Evolutionary conservation across 2,888 invertebrate species (phyloP).

Genomic region (Metallyticus violacea): DNA sequence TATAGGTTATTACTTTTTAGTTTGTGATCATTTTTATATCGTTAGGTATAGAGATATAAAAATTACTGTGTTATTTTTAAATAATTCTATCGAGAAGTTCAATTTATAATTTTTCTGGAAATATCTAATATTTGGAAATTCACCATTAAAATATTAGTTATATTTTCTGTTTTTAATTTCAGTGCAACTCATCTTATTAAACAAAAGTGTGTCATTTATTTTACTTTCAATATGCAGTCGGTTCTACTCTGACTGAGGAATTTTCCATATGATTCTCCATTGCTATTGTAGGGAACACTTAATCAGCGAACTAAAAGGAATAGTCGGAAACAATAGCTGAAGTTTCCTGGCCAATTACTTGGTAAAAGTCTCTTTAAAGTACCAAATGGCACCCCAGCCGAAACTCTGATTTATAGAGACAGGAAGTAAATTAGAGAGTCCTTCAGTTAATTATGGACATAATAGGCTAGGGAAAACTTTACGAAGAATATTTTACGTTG

Average conservation of each 20-base stretch:
- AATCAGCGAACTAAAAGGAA: background rate
- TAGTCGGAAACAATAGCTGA: background rate
- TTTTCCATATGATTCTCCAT: background rate
- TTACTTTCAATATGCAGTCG: too few relatives aligned
- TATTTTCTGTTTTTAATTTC: too few relatives aligned
- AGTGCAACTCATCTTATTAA: too few relatives aligned
- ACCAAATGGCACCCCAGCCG: background rate
- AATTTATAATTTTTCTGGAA: too few relatives aligned
- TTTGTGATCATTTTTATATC: too few relatives aligned
- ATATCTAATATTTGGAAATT: too few relatives aligned
- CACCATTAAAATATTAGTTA: too few relatives aligned
- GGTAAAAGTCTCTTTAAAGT: background rate
- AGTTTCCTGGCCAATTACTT: background rate
- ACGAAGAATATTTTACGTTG: background rate
- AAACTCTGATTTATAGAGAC: background rate
- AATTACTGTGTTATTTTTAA: too few relatives aligned
- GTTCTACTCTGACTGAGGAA: background rate
- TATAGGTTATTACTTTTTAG: too few relatives aligned
- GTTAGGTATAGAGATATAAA: too few relatives aligned
- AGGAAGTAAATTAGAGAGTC: background rate
- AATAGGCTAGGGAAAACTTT: background rate
- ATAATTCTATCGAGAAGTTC: too few relatives aligned
- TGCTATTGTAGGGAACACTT: background rate
- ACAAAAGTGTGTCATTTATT: too few relatives aligned
- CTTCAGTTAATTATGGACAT: background rate